Conservation (phyloP, 2,113 vertebrate genomes). For the Bos taurus region DNA sequence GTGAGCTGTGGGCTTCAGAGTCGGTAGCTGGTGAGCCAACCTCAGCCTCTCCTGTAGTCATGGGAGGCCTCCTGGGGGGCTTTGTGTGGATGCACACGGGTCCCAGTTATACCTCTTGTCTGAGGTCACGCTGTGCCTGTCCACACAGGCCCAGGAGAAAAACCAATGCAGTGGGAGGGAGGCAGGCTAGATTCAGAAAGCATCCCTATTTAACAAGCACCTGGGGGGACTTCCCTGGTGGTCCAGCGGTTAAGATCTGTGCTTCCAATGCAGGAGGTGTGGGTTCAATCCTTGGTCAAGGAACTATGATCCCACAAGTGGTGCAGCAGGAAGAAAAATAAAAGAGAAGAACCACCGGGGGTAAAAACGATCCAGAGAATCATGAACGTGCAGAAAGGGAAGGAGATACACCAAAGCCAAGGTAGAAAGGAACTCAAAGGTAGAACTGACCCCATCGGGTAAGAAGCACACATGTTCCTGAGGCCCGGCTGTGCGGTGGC, state of each 20-base stretch:
- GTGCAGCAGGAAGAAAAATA: neutral
- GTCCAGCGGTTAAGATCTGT: neutral
- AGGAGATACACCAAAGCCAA: neutral
- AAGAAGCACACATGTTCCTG: accelerated
- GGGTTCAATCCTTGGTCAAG: neutral
- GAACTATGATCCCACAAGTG: neutral
- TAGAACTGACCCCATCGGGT: neutral
- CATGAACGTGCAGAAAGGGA: neutral
- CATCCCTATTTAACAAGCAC: neutral
- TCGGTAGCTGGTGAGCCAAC: neutral
- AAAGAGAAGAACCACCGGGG: neutral
- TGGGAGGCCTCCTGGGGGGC: neutral
- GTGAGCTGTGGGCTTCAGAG: neutral
- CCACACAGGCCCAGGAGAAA: neutral
- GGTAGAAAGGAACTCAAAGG: neutral
- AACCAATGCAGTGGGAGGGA: accelerated
- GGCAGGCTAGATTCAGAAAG: neutral
- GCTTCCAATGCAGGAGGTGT: neutral
- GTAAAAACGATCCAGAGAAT: neutral
- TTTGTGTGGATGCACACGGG: accelerated
- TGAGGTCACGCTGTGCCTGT: neutral
- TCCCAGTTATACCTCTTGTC: neutral
- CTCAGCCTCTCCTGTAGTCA: neutral
- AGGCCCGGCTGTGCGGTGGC: accelerated
- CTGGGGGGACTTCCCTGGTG: neutral